phyloP scores from a whole-genome alignment of 2,888 invertebrate species.

The Dryocosmus kuriphilus region DNA sequence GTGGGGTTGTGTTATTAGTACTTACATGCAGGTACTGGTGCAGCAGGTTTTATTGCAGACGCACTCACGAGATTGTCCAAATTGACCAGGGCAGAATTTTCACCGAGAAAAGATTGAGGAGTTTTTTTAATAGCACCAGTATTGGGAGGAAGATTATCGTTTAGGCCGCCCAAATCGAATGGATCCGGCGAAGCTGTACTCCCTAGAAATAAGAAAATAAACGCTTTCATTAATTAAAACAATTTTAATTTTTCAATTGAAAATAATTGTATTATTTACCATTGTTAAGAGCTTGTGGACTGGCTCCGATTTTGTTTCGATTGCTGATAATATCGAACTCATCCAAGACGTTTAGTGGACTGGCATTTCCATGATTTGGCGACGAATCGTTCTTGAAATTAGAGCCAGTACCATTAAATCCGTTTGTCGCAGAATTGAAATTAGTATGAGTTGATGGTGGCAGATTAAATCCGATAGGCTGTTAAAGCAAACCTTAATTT shows the following conservation, averaged over 20 bases:
- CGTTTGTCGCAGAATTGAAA: slow-evolving; percentile 69
- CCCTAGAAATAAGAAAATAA: slow-evolving; percentile 60
- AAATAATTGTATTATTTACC: slow-evolving; percentile 61
- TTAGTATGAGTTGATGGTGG: slow-evolving; percentile 62
- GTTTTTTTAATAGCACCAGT: slow-evolving; percentile 89
- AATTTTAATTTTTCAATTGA: neutral
- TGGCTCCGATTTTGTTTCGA: slow-evolving; percentile 80
- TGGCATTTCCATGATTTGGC: slow-evolving; percentile 67
- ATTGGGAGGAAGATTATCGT: slow-evolving; percentile 79
- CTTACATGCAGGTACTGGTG: slow-evolving; percentile 79
- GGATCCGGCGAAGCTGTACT: slow-evolving; percentile 81
- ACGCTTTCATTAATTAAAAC: slow-evolving; percentile 27
- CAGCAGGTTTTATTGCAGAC: slow-evolving; percentile 75
- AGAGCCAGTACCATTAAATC: slow-evolving; percentile 70
- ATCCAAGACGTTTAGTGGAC: slow-evolving; percentile 86
- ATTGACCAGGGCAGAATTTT: slow-evolving; percentile 97
- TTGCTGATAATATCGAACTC: slow-evolving; percentile 93
- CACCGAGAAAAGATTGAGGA: slow-evolving; percentile 97
- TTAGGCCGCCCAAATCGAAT: slow-evolving; percentile 84
- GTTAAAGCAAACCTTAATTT: slow-evolving; percentile 43
- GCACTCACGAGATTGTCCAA: slow-evolving; percentile 94
- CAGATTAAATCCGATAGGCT: slow-evolving; percentile 72
- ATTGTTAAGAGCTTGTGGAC: slow-evolving; percentile 72
- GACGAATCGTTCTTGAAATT: slow-evolving; percentile 68
- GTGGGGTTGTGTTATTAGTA: no score